A percentile compares a stretch with the other conserved stretches of the same genome.
phyloP scores from a whole-genome alignment of 1,140 invertebrate species.

The Cotesia glomerata region DNA sequence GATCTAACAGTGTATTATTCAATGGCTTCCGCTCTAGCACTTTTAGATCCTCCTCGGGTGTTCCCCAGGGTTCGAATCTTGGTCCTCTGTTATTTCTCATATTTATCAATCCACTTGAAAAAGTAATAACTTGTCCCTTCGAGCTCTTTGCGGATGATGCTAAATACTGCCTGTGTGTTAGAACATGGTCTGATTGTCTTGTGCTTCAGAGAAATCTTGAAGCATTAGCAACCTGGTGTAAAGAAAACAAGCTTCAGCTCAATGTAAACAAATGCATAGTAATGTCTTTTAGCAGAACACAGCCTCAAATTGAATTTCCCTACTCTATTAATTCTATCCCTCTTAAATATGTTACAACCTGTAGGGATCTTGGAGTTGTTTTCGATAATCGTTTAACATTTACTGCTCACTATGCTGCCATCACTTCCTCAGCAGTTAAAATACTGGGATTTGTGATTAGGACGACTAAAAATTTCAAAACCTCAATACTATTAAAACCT shows the following conservation, averaged over 20 bases:
- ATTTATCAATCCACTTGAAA: neutral
- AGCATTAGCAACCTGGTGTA: neutral
- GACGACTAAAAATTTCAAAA: neutral
- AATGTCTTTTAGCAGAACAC: neutral
- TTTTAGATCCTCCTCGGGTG: neutral
- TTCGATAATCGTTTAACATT: neutral
- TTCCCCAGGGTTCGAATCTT: neutral
- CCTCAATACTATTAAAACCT: neutral
- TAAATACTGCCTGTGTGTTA: neutral
- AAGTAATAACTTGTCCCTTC: neutral
- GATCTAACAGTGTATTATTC: neutral
- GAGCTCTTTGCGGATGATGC: neutral
- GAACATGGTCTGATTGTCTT: neutral
- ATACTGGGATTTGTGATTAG: neutral
- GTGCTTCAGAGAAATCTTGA: neutral
- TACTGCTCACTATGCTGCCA: neutral
- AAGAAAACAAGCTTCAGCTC: neutral
- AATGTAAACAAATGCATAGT: neutral
- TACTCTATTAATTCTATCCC: neutral
- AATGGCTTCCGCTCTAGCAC: neutral
- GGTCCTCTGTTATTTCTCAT: neutral
- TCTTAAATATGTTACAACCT: neutral
- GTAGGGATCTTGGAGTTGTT: neutral
- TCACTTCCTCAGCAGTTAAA: neutral
- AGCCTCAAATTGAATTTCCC: neutral